phyloP scores from a whole-genome alignment of 1,140 invertebrate genomes.

The Ips nitidus region DNA sequence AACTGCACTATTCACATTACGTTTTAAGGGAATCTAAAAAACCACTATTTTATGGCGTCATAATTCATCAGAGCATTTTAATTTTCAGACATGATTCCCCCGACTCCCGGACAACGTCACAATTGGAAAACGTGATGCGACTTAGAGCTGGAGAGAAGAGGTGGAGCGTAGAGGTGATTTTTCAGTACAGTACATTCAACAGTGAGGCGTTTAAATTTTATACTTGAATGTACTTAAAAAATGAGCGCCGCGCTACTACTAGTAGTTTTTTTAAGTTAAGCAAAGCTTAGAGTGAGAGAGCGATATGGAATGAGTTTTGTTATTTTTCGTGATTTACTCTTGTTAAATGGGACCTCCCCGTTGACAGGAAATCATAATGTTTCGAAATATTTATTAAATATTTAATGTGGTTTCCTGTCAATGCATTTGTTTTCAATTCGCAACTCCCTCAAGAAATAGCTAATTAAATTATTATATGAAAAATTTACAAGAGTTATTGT shows the following conservation, averaged over 20 bases:
- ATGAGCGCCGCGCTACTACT: neutral
- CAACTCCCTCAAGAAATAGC: too few species aligned
- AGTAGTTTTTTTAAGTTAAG: neutral
- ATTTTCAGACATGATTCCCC: conserved; percentile 85
- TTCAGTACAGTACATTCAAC: neutral
- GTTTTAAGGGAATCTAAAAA: too few species aligned
- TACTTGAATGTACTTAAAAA: neutral
- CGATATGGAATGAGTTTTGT: neutral
- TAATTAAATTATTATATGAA: too few species aligned
- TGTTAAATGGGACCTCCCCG: too few species aligned
- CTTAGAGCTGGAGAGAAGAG: conserved; percentile 15
- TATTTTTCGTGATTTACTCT: neutral
- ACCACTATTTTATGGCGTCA: too few species aligned
- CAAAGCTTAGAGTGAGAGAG: neutral
- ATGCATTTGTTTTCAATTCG: too few species aligned
- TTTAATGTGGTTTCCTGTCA: too few species aligned
- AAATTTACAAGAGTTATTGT: too few species aligned
- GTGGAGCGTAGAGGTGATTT: neutral
- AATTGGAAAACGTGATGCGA: conserved; percentile 54
- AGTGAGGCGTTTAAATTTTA: neutral
- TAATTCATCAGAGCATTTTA: neutral
- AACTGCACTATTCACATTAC: too few species aligned
- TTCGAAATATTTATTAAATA: too few species aligned
- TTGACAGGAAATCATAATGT: too few species aligned
- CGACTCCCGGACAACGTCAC: conserved; percentile 51